phyloP scores from a whole-genome alignment of 2,797 vertebrate species.

The Pogonophryne albipinna region DNA sequence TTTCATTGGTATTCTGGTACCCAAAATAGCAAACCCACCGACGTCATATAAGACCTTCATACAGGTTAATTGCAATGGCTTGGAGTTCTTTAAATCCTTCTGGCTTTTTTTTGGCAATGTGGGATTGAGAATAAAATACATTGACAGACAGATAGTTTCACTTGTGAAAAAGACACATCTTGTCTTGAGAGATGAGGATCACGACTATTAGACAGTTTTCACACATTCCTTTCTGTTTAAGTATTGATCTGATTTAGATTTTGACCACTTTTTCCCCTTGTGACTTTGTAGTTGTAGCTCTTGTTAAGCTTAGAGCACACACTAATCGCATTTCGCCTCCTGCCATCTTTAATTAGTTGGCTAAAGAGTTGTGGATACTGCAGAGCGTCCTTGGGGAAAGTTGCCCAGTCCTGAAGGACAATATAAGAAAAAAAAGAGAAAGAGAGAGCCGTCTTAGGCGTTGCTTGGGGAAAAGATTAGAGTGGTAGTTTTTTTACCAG shows the following conservation, averaged over 20 bases:
- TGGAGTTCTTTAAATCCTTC: slow-evolving; percentile 26
- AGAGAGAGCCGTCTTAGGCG: slow-evolving; percentile 46
- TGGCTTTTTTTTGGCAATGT: slow-evolving; percentile 7
- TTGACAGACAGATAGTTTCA: slow-evolving; percentile 7
- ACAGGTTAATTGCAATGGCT: slow-evolving; percentile 5
- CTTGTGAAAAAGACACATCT: slow-evolving; percentile 12
- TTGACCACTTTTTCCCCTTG: slow-evolving; percentile 17
- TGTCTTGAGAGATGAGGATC: background rate
- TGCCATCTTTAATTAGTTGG: slow-evolving; percentile 74
- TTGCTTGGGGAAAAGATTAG: slow-evolving; percentile 65
- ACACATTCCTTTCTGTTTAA: slow-evolving; percentile 30
- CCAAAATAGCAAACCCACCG: background rate
- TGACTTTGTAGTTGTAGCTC: slow-evolving; percentile 58
- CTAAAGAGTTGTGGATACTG: slow-evolving; percentile 67
- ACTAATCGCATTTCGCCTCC: slow-evolving; percentile 59
- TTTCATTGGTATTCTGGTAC: slow-evolving; percentile 15
- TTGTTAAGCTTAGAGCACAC: slow-evolving; percentile 49
- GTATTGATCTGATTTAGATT: slow-evolving; percentile 40
- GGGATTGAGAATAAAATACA: slow-evolving; percentile 25
- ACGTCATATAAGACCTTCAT: background rate
- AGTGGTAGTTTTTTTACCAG: slow-evolving; percentile 55
- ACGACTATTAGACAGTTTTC: background rate
- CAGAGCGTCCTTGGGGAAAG: slow-evolving; percentile 65
- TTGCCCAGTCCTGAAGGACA: slow-evolving; percentile 67
- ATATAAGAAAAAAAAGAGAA: slow-evolving; percentile 11